Evolutionary conservation across 2,888 invertebrate genomes (phyloP).

Genomic region (Rhimphoctona megacephalus): DNA sequence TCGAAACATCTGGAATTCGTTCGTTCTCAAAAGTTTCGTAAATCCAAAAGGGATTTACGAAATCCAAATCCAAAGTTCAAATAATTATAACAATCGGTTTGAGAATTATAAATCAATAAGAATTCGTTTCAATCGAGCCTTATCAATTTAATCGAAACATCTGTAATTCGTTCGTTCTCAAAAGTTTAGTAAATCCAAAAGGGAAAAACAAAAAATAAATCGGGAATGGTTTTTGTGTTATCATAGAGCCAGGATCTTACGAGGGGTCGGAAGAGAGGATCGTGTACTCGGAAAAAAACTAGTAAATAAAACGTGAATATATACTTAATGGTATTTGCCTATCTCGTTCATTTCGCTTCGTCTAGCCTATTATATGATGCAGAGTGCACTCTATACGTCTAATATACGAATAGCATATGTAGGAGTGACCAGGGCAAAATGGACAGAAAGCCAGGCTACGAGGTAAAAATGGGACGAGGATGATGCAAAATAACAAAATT

Average conservation of each 20-base stretch:
- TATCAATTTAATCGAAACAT: too few relatives aligned
- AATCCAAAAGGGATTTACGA: too few relatives aligned
- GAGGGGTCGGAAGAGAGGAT: slow-evolving; percentile 38
- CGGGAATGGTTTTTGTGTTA: slow-evolving; percentile 29
- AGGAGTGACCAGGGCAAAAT: too few relatives aligned
- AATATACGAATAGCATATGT: too few relatives aligned
- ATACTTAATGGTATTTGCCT: slow-evolving; percentile 57
- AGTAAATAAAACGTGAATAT: slow-evolving; percentile 25
- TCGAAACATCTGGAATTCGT: too few relatives aligned
- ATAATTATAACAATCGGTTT: too few relatives aligned
- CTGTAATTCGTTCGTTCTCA: too few relatives aligned
- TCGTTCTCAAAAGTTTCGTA: too few relatives aligned
- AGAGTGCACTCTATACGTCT: slow-evolving; percentile 8
- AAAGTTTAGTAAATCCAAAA: too few relatives aligned
- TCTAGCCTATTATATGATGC: slow-evolving; percentile 37
- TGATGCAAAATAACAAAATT: background rate
- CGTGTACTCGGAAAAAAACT: slow-evolving; percentile 24
- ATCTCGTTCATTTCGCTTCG: slow-evolving; percentile 50
- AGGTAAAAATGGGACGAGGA: background rate
- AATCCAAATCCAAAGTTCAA: too few relatives aligned
- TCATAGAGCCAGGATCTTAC: slow-evolving; percentile 32
- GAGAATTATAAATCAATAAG: too few relatives aligned
- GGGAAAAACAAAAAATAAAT: background rate
- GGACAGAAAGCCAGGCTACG: background rate
- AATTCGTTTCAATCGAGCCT: too few relatives aligned